These are phyloP conservation scores for Stegodyphus dumicola DNA, from an alignment of 1,140 invertebrate genomes.

Conservation along the genomic window DNA sequence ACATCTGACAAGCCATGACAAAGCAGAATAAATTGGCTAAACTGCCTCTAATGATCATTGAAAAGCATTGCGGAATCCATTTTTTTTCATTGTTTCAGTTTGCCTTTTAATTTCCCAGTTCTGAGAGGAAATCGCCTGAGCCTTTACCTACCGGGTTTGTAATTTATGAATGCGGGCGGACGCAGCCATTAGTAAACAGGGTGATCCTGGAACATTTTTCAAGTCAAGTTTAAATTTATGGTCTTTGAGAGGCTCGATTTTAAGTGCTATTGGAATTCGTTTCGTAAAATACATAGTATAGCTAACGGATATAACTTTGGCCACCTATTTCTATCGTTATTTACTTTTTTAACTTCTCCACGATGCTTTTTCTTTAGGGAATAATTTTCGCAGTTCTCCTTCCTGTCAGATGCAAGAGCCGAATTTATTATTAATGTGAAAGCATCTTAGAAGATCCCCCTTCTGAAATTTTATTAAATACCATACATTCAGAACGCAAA, in stretches of 20 bases:
- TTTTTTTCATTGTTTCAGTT: neutral
- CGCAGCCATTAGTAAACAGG: too few relatives aligned
- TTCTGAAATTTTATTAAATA: too few relatives aligned
- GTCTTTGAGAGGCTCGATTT: conserved; percentile 19
- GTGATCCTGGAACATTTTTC: neutral
- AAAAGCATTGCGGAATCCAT: conserved; percentile 16
- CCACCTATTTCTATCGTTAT: neutral
- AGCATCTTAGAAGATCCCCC: too few relatives aligned
- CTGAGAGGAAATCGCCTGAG: neutral
- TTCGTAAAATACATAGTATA: conserved; percentile 14
- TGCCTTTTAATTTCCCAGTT: conserved; percentile 22
- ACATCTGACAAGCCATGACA: conserved; percentile 1
- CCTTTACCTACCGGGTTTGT: too few relatives aligned
- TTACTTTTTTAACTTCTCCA: too few relatives aligned
- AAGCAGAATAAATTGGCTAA: conserved; percentile 29
- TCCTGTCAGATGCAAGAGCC: too few relatives aligned
- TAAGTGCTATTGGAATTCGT: conserved; percentile 39
- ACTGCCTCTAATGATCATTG: conserved; percentile 23
- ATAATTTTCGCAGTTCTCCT: too few relatives aligned
- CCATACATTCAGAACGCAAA: too few relatives aligned
- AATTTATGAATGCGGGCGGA: too few relatives aligned
- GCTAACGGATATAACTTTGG: conserved; percentile 9
- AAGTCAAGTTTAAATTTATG: conserved; percentile 27
- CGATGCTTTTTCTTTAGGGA: too few relatives aligned
- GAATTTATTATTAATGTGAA: too few relatives aligned